Percentiles rank a stretch among this genome's conserved stretches.
phyloP scores from a whole-genome alignment of 2,113 vertebrate species.

The Melanotaenia duboulayi region DNA sequence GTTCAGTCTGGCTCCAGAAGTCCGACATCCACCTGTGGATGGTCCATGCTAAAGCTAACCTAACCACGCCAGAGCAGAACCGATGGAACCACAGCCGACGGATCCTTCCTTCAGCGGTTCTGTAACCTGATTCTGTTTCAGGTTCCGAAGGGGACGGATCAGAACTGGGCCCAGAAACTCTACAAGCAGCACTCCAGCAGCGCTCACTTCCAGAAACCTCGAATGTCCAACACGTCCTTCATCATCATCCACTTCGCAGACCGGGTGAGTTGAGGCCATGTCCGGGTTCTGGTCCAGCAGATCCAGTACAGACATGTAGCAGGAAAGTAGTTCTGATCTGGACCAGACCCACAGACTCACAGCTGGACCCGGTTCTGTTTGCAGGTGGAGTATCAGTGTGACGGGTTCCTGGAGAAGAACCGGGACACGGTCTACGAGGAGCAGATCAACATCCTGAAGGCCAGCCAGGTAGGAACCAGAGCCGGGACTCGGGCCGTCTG shows the following conservation, averaged over 20 bases:
- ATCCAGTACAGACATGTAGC: too few species aligned
- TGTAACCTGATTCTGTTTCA: slow-evolving; percentile 51
- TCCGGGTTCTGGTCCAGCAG: background rate
- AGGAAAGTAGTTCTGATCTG: too few species aligned
- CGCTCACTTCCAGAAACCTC: slow-evolving; percentile 90
- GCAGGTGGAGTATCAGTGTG: slow-evolving; percentile 92
- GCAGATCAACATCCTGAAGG: slow-evolving; percentile 94
- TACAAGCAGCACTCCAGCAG: slow-evolving; percentile 84
- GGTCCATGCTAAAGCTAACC: too few species aligned
- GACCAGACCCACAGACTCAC: too few species aligned
- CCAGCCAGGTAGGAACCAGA: slow-evolving; percentile 86
- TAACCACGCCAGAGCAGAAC: too few species aligned
- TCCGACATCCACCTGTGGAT: too few species aligned
- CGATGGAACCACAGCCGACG: too few species aligned
- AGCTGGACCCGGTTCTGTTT: too few species aligned
- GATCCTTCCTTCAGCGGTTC: background rate
- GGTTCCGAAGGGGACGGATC: slow-evolving; percentile 93
- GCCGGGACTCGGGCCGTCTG: background rate
- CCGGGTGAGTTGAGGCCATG: slow-evolving; percentile 77
- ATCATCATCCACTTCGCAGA: slow-evolving; percentile 91
- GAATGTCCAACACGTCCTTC: slow-evolving; percentile 92
- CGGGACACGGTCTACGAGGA: slow-evolving; percentile 92
- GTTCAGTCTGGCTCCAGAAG: too few species aligned
- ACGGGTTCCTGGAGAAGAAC: slow-evolving; percentile 94
- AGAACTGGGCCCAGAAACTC: slow-evolving; percentile 93